Base-by-base conservation (phyloP, 2,888 invertebrate genomes). In the Drosophila meridionalis region DNA sequence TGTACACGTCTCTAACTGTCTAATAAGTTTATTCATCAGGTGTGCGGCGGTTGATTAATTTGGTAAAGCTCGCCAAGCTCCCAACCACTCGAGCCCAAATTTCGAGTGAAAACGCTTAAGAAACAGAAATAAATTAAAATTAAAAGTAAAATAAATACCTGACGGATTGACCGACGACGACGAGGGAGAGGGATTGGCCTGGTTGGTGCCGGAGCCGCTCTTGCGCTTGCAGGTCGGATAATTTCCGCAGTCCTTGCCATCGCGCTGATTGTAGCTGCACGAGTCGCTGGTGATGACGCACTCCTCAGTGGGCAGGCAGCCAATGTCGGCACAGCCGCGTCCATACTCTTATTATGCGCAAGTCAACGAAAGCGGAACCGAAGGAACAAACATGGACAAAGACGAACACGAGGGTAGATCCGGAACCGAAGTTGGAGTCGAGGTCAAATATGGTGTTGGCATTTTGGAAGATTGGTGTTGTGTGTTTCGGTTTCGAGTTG, bases 321-420 rank as follows among this genome's bases (percentile, higher is more conserved):
- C 96, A 85, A 97, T 97, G 90, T 97, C 97, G 88, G 94, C 95
- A 92, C 97, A 97, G 30, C 95, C 94, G 80, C 97, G 95, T 71
- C 97, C 97, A 92, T 96, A 97, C 93, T 97, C 97, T 97, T 94
- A 47, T 68, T 38, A 52, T 11, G 11, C 28, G 32, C 28, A 63
- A 20, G 53, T 12, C 2, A 32, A 30, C 11, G 47, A 34, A 14
- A 40, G 14, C 42, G 57, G 4, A 57, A 30, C 11, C 56, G 43
- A 9, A 38, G 28, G n/a, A 30, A 28, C 9, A 58, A 61, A 34
- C 52, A 64, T 36, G 58, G 52, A 64, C 65, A 50, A 12, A 58
- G 57, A 50, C 60, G 61, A 8, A 47, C 11, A 2, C 32, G 60
- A 60, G 50, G 11, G 48, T 4, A 5, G 7, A 42, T 28, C 36